Conservation (phyloP, 2,888 invertebrate species). For the Ypsolopha scabrella region DNA sequence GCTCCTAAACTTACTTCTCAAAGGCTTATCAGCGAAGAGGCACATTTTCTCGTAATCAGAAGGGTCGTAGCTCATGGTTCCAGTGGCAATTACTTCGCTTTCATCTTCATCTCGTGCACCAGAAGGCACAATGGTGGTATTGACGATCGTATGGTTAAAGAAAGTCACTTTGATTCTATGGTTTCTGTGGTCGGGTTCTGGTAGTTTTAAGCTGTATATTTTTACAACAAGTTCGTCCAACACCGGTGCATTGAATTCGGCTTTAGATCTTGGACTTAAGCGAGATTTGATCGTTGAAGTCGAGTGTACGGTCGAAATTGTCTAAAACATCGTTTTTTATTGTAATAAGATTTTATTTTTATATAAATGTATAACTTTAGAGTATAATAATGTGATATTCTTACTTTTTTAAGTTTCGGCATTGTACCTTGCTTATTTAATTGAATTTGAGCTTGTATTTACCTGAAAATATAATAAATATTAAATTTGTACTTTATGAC, state of each 20-base stretch:
- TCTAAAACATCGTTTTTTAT: too few species aligned
- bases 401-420: too few species aligned
- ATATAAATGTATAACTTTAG: too few species aligned
- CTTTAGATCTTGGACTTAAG: too few species aligned
- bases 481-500: too few species aligned
- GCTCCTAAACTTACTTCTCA: slow-evolving; percentile 28
- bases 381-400: too few species aligned
- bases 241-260: slow-evolving; percentile 3
- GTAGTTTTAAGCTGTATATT: slow-evolving; percentile 27
- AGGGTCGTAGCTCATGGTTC: slow-evolving; percentile 43
- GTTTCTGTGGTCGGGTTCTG: slow-evolving; percentile 23
- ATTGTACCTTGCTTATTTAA: too few species aligned
- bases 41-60: slow-evolving; percentile 55
- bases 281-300: too few species aligned
- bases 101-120: slow-evolving; percentile 15
- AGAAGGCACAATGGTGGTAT: slow-evolving; percentile 25
- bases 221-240: slow-evolving; percentile 30
- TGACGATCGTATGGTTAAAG: slow-evolving; percentile 34
- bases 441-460: too few species aligned
- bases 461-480: too few species aligned
- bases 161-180: slow-evolving; percentile 35
- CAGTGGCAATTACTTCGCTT: slow-evolving; percentile 20
- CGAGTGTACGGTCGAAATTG: too few species aligned
- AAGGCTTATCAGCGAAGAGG: slow-evolving; percentile 40
- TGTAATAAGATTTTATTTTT: too few species aligned